These are phyloP conservation scores for Parnassius orleans DNA, from an alignment of 2,888 invertebrate genomes.

Conservation along the genomic window DNA sequence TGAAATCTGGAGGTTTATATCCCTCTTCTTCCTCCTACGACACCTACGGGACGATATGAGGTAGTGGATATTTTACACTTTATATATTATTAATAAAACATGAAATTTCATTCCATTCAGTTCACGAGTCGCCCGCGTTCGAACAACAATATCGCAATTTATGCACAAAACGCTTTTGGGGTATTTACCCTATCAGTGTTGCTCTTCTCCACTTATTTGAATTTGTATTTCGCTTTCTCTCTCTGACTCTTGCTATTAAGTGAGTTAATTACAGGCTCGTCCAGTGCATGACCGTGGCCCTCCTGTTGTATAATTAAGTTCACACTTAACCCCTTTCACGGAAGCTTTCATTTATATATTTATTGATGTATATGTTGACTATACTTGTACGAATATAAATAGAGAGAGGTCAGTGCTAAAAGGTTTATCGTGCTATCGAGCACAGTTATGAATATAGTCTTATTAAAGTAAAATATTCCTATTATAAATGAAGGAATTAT, in stretches of 20 bases:
- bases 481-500: no score
- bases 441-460: no score
- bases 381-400: no score
- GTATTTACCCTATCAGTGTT: not conserved
- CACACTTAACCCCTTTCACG: constrained; percentile 36
- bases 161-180: constrained; percentile 20
- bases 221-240: not conserved
- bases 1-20: no score
- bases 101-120: constrained; percentile 6
- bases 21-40: no score
- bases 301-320: constrained; percentile 32
- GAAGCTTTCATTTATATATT: constrained; percentile 5
- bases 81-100: not conserved
- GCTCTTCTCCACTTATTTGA: not conserved
- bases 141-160: constrained; percentile 19
- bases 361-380: constrained; percentile 14
- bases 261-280: constrained; percentile 24
- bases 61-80: no score
- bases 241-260: constrained; percentile 13
- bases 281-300: constrained; percentile 28
- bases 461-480: no score
- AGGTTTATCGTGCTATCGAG: no score
- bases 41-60: no score
- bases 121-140: not conserved
- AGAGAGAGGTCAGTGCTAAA: no score